phyloP scores from a whole-genome alignment of 2,888 invertebrate genomes.

The Ryuthela nishihirai region DNA sequence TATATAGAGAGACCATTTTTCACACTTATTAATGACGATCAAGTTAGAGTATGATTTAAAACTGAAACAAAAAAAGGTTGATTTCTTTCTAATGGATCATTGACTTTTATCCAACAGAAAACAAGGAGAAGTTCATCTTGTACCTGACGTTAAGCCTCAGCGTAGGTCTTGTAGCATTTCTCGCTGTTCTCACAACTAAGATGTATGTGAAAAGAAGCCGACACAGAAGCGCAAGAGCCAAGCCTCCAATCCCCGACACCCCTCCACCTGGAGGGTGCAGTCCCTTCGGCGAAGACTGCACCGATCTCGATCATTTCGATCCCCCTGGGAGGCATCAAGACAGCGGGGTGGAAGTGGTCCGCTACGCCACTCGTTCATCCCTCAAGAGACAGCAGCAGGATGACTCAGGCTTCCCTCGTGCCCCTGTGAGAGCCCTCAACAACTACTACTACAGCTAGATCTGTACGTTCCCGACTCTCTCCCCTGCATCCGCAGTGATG shows the following conservation, averaged over 20 bases:
- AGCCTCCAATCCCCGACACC: conserved; percentile 62
- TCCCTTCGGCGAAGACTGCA: conserved; percentile 80
- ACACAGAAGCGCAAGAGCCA: conserved; percentile 11
- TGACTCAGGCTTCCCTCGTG: conserved; percentile 24
- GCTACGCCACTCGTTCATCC: conserved; percentile 18
- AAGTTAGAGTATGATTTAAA: too few relatives aligned
- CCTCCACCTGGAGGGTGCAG: conserved; percentile 59
- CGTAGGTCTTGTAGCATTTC: conserved; percentile 30
- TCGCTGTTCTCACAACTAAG: conserved; percentile 32
- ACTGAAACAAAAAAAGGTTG: not conserved
- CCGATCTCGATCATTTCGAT: conserved; percentile 71
- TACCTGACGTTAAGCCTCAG: conserved; percentile 58
- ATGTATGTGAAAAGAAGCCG: conserved; percentile 34
- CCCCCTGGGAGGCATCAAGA: conserved; percentile 65
- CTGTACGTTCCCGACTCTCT: too few relatives aligned
- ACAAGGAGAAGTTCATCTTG: conserved; percentile 73
- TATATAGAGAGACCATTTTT: too few relatives aligned
- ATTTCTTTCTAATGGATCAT: too few relatives aligned
- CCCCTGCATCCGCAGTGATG: too few relatives aligned
- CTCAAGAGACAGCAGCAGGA: conserved; percentile 14
- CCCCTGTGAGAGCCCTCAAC: conserved; percentile 24
- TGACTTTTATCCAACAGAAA: conserved; percentile 59
- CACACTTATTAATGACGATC: too few relatives aligned
- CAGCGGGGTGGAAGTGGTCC: conserved; percentile 18
- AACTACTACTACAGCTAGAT: conserved; percentile 37